Evolutionary conservation across 2,888 invertebrate genomes (phyloP), one percentile per base, ranked within the genome.

Genomic region (Deroplatys truncata): DNA sequence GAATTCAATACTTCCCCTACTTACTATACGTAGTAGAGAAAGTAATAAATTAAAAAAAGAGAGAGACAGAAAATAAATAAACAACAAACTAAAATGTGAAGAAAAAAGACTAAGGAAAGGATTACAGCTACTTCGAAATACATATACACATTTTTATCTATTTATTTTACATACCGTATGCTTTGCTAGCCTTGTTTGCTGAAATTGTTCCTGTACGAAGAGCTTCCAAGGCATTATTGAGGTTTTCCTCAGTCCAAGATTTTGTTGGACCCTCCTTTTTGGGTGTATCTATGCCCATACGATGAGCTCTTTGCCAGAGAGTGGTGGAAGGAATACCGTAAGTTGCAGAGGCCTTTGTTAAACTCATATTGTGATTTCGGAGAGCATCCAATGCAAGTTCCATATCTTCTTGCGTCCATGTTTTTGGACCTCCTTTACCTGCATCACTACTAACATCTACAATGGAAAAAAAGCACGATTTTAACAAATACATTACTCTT

Each of bases 261-360:
- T 98, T 97, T 88, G 97, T 96, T 20, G 96, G 96, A 84, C 97
- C 97, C 93, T 98, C 98, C 94, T 97, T 97, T 94, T 98, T 98
- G 90, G 98, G 98, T 91, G 98, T 98, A 94, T 98, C 98, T 93
- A 98, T 98, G 91, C 98, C 98, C 92, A 98, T 94, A 89, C 97
- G 95, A 94, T 98, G 98, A 72, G 98, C 98, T 91, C 98, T 95
- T 94, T 98, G 98, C 98, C 98, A 98, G 82, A 98, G 94, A 25
- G 98, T 98, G 88, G 98, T 98, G 89, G 98, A 98, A 88, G 98
- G 98, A 92, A 98, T 98, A 91, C 98, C 98, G 93, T 96, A 98
- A 31, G 96, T 96, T 84, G 97, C 96, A 91, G 97, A 96, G 89
- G 97, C 97, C 94, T 98, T 98, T 90, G 98, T 98, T 91, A 98